Evolutionary conservation across 1,140 invertebrate species (phyloP).

Genomic region (Tetramorium simillimum): DNA sequence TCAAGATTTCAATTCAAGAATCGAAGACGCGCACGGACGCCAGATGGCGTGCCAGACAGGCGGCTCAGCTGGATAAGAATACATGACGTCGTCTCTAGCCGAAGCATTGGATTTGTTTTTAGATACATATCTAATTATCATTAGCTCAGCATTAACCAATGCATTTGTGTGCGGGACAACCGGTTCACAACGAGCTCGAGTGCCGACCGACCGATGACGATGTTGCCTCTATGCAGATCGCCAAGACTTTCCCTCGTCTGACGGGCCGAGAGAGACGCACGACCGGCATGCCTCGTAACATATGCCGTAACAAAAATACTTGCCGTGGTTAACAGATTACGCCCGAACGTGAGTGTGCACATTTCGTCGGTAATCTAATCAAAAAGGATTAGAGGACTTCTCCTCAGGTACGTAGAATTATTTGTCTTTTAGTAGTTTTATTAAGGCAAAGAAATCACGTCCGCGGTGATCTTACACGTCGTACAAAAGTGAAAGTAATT

Average conservation of each 20-base stretch:
- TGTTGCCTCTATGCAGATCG: background rate
- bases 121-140: background rate
- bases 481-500: background rate
- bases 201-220: background rate
- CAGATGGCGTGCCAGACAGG: background rate
- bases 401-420: background rate
- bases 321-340: background rate
- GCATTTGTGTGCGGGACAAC: background rate
- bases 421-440: background rate
- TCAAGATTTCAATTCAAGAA: no score
- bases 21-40: background rate
- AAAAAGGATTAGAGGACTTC: background rate
- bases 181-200: background rate
- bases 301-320: background rate
- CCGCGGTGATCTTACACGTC: background rate
- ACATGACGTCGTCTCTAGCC: no score
- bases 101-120: no score
- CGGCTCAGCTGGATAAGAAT: background rate
- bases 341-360: background rate
- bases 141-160: background rate
- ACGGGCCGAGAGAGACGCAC: background rate
- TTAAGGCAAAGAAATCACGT: background rate
- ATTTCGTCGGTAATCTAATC: background rate
- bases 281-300: background rate
- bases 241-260: constrained; percentile 1